phyloP scores from a whole-genome alignment of 2,113 vertebrate species.

The Ia io region DNA sequence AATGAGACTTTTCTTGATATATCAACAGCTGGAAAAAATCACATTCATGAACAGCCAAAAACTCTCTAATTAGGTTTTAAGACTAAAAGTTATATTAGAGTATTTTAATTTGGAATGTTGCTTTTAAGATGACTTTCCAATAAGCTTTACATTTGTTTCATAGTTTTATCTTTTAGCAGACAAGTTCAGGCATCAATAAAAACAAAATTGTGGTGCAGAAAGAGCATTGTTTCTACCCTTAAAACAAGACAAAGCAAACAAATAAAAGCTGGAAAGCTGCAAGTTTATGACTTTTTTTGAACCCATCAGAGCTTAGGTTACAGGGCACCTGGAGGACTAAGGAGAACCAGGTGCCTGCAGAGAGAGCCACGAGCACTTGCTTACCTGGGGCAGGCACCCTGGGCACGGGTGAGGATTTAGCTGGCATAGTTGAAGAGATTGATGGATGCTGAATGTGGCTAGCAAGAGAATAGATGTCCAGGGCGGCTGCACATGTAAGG shows the following conservation, averaged over 20 bases:
- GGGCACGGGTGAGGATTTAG: not conserved
- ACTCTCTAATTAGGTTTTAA: conserved; percentile 52
- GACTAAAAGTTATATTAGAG: conserved; percentile 29
- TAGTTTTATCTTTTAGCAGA: conserved; percentile 15
- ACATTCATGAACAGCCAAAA: not conserved
- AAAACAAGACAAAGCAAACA: not conserved
- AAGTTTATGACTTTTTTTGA: not conserved
- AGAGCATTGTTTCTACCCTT: not conserved
- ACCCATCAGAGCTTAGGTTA: not conserved
- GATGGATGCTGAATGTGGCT: not conserved
- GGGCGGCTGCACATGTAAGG: not conserved
- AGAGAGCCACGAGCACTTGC: not conserved
- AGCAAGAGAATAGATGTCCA: not conserved
- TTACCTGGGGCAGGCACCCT: not conserved
- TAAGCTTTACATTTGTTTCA: conserved; percentile 39
- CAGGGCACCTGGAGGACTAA: not conserved
- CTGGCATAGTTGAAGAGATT: not conserved
- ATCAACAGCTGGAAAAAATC: conserved; percentile 39
- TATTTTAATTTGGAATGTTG: conserved; percentile 50
- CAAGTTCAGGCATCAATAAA: not conserved
- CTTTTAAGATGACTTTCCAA: conserved; percentile 52
- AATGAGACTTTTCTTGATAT: conserved; percentile 50
- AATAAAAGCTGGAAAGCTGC: not conserved
- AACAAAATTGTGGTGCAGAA: not conserved
- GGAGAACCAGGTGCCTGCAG: not conserved